phyloP scores from a whole-genome alignment of 64 coral and sea anemone genomes.

The Stichodactyla helianthus region DNA sequence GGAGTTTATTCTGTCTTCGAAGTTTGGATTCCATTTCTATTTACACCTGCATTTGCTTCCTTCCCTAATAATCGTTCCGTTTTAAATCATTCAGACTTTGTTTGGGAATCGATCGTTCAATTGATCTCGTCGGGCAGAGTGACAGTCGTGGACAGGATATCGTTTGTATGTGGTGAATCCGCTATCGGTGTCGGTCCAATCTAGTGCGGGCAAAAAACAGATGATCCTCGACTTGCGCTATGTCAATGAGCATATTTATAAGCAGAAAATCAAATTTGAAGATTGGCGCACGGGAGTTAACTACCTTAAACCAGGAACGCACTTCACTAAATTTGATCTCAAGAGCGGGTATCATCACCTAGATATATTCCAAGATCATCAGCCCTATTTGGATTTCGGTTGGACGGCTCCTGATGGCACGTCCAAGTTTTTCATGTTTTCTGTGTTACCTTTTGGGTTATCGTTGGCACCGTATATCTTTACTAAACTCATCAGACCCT shows the following conservation, averaged over 20 bases:
- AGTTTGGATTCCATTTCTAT: constrained; percentile 46
- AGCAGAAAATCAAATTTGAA: constrained; percentile 38
- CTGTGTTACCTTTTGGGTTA: no score
- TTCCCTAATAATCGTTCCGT: constrained; percentile 41
- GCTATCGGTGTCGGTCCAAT: constrained; percentile 25
- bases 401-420: constrained; percentile 18
- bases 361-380: constrained; percentile 38
- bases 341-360: constrained; percentile 37
- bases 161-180: constrained; percentile 11
- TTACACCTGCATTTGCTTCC: constrained; percentile 12
- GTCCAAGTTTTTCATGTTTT: no score
- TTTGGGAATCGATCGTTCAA: constrained; percentile 21
- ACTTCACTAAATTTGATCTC: constrained; percentile 27
- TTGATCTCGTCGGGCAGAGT: neutral
- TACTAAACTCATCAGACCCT: constrained; percentile 28
- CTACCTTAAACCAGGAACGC: neutral
- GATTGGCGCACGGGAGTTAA: no score
- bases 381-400: constrained; percentile 23
- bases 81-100: constrained; percentile 19
- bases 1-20: constrained; percentile 27
- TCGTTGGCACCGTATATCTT: no score
- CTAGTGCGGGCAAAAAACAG: constrained; percentile 23
- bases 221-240: constrained; percentile 35
- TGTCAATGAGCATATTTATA: constrained; percentile 12
- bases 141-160: no score